Percentiles rank a stretch among this genome's conserved stretches.
Conservation (phyloP, 2,113 vertebrate species). For the Pelodiscus sinensis region DNA sequence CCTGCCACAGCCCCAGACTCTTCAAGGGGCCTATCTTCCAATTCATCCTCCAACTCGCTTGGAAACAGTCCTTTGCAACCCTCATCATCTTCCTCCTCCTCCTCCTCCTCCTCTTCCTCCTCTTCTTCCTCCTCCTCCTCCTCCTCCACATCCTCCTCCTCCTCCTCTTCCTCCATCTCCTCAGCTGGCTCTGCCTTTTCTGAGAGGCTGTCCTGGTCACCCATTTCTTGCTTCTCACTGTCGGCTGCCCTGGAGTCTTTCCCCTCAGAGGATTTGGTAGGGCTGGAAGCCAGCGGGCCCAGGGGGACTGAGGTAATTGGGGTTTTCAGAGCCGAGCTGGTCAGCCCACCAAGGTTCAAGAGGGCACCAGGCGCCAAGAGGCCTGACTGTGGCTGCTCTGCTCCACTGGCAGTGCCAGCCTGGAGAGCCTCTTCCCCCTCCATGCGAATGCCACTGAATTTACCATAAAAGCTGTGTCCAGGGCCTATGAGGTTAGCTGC, state of each 20-base stretch:
- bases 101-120: slow-evolving; percentile 90
- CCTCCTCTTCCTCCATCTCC: slow-evolving; percentile 82
- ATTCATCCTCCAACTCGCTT: slow-evolving; percentile 86
- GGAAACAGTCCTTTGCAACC: slow-evolving; percentile 86
- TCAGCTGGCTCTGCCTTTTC: slow-evolving; percentile 80
- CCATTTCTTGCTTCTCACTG: slow-evolving; percentile 77
- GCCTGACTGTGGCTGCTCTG: slow-evolving; percentile 71
- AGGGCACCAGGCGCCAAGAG: slow-evolving; percentile 82
- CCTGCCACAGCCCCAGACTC: slow-evolving; percentile 83
- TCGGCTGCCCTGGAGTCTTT: slow-evolving; percentile 79
- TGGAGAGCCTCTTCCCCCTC: slow-evolving; percentile 87
- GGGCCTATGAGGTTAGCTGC: slow-evolving; percentile 92
- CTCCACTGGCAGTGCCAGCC: slow-evolving; percentile 54
- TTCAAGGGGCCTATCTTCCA: slow-evolving; percentile 88
- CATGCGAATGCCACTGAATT: slow-evolving; percentile 97
- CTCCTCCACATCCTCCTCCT: slow-evolving; percentile 80
- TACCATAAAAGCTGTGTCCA: slow-evolving; percentile 98
- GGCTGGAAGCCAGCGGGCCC: slow-evolving; percentile 85
- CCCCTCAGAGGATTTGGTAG: slow-evolving; percentile 91
- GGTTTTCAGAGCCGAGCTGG: slow-evolving; percentile 86
- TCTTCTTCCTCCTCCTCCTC: slow-evolving; percentile 87
- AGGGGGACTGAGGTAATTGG: slow-evolving; percentile 94
- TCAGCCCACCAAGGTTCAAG: slow-evolving; percentile 91
- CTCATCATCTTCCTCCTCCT: slow-evolving; percentile 89
- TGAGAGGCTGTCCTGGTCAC: slow-evolving; percentile 72